These are phyloP conservation scores for Elephas maximus DNA, from an alignment of 2,113 vertebrate species.

Conservation along the genomic window DNA sequence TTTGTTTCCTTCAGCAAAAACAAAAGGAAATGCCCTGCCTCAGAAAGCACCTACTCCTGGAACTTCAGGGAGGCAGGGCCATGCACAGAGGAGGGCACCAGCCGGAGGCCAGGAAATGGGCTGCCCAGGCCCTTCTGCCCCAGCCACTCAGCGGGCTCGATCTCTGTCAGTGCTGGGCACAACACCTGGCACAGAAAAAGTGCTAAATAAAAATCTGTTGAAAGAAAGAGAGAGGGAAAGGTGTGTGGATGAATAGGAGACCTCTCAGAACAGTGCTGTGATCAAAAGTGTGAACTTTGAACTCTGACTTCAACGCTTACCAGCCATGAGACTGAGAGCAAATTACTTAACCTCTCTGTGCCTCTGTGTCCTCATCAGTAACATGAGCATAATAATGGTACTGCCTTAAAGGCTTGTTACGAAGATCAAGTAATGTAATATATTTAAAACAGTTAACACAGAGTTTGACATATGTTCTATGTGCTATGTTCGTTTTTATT, in stretches of 20 bases:
- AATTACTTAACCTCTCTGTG: neutral
- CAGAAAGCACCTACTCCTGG: slow-evolving; percentile 77
- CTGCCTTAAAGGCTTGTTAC: neutral
- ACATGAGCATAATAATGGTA: neutral
- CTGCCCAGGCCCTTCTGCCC: neutral
- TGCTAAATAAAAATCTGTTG: neutral
- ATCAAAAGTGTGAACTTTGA: neutral
- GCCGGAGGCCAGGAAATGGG: neutral
- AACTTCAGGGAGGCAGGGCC: slow-evolving; percentile 49
- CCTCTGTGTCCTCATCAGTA: neutral
- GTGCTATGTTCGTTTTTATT: neutral
- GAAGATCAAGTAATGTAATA: neutral
- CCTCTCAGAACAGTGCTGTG: neutral
- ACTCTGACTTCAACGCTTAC: neutral
- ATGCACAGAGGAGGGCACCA: neutral
- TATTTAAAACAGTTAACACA: neutral
- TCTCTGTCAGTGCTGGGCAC: neutral
- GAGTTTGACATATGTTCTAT: neutral
- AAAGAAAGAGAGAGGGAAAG: neutral
- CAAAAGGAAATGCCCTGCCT: slow-evolving; percentile 93
- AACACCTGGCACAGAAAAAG: neutral
- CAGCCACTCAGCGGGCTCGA: neutral
- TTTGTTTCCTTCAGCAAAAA: slow-evolving; percentile 94
- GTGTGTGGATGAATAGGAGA: neutral
- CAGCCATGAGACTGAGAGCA: neutral